A percentile compares a stretch with the other conserved stretches of the same genome.
These are phyloP conservation scores for Heliconius ethilla DNA, from an alignment of 2,888 invertebrate genomes.

Conservation along the genomic window DNA sequence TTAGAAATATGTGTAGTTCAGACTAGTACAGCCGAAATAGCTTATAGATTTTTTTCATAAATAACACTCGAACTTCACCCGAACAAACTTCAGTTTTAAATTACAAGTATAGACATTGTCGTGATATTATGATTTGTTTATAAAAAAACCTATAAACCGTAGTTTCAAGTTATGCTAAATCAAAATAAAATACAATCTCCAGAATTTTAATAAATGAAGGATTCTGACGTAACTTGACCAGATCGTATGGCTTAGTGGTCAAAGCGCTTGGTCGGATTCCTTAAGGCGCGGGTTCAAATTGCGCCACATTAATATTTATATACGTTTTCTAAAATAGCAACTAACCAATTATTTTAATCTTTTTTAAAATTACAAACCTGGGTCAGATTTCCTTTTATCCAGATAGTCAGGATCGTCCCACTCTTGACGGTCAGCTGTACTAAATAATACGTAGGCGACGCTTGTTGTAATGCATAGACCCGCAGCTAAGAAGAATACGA, in stretches of 20 bases:
- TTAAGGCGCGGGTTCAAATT: no score
- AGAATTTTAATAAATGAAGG: background rate
- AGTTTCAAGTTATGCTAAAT: background rate
- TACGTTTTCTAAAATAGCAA: no score
- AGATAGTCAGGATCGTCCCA: constrained; percentile 85
- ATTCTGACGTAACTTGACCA: no score
- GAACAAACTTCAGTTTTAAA: no score
- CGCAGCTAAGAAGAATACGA: constrained; percentile 87
- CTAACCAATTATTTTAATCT: background rate
- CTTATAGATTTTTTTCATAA: no score
- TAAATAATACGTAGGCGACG: constrained; percentile 85
- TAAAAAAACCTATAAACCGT: background rate
- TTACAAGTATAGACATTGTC: background rate
- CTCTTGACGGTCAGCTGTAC: constrained; percentile 84
- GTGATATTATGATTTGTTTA: no score
- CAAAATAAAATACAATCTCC: background rate
- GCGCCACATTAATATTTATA: no score
- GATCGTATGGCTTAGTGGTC: no score
- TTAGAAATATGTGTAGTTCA: no score
- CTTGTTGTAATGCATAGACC: constrained; percentile 83
- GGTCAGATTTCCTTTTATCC: constrained; percentile 55
- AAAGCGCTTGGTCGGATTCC: no score
- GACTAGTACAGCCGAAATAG: no score
- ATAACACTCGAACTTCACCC: no score
- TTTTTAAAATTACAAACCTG: constrained; percentile 51